phyloP scores from a whole-genome alignment of 1,140 invertebrate species.

The Drosophila paulistorum region DNA sequence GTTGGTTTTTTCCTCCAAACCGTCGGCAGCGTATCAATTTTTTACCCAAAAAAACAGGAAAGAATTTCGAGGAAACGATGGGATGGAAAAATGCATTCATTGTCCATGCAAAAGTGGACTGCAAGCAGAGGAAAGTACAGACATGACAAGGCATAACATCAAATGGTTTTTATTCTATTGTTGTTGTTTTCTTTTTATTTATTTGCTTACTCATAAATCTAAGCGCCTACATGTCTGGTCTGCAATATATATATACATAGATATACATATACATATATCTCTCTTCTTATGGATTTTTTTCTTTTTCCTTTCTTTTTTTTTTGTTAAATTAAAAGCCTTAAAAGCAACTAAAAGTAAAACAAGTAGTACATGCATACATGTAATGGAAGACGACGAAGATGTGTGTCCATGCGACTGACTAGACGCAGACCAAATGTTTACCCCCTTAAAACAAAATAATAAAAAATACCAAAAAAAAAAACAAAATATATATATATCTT shows the following conservation, averaged over 20 bases:
- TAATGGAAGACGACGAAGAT: slow-evolving; percentile 58
- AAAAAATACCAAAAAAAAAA: slow-evolving; percentile 6
- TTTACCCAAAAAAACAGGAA: slow-evolving; percentile 32
- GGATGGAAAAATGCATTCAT: slow-evolving; percentile 36
- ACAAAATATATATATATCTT: not conserved
- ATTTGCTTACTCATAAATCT: slow-evolving; percentile 74
- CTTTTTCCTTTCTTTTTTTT: not conserved
- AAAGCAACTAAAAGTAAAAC: slow-evolving; percentile 67
- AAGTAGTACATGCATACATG: slow-evolving; percentile 26
- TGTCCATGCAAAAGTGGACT: slow-evolving; percentile 55
- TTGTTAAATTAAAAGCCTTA: slow-evolving; percentile 73
- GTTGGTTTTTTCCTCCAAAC: slow-evolving; percentile 40
- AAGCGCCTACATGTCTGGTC: slow-evolving; percentile 61
- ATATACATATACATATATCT: not conserved
- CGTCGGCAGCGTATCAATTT: slow-evolving; percentile 63
- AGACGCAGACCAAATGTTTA: slow-evolving; percentile 30
- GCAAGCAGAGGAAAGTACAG: slow-evolving; percentile 39
- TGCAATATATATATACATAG: slow-evolving; percentile 18
- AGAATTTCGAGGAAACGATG: slow-evolving; percentile 34
- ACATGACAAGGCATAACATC: slow-evolving; percentile 65
- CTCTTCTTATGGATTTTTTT: not conserved
- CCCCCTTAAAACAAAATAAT: slow-evolving; percentile 2
- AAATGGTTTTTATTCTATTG: slow-evolving; percentile 49
- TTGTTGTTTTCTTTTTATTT: slow-evolving; percentile 66
- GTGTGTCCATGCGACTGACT: slow-evolving; percentile 64